Conservation (phyloP, 2,888 invertebrate species). For the Aphodius sticticus region DNA sequence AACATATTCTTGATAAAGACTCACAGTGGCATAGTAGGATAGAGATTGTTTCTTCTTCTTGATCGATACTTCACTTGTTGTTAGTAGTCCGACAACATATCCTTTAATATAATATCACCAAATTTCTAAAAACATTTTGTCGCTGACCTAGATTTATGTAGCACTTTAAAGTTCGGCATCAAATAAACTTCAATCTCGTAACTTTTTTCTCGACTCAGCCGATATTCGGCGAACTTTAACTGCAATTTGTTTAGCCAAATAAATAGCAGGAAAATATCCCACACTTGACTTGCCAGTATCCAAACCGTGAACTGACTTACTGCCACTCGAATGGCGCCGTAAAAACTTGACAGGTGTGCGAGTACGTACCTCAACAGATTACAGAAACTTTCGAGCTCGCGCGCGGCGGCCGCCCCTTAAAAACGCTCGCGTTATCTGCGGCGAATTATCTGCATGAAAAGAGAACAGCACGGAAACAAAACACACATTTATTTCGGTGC, state of each 20-base stretch:
- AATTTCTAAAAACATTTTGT: too few species aligned
- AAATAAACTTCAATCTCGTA: too few species aligned
- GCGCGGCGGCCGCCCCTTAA: neutral
- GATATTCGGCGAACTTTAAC: too few species aligned
- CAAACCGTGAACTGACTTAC: neutral
- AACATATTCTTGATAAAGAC: too few species aligned
- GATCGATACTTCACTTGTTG: too few species aligned
- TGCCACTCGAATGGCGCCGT: neutral
- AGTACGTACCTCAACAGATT: neutral
- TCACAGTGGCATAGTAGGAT: too few species aligned
- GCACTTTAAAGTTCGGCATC: too few species aligned
- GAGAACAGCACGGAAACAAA: slow-evolving; percentile 4
- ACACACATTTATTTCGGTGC: neutral
- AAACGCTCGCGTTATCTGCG: neutral
- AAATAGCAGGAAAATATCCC: neutral
- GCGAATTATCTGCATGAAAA: slow-evolving; percentile 4
- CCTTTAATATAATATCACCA: too few species aligned
- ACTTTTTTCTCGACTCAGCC: too few species aligned
- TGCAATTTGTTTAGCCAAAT: neutral
- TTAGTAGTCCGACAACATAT: too few species aligned
- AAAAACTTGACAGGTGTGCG: neutral
- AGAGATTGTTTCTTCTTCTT: too few species aligned
- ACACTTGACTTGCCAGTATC: neutral
- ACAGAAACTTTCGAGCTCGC: neutral
- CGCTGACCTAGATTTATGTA: too few species aligned